A percentile compares a stretch with the other conserved stretches of the same genome.
These are phyloP conservation scores for Nilaparvata lugens DNA, from an alignment of 1,140 invertebrate genomes.

Conservation along the genomic window DNA sequence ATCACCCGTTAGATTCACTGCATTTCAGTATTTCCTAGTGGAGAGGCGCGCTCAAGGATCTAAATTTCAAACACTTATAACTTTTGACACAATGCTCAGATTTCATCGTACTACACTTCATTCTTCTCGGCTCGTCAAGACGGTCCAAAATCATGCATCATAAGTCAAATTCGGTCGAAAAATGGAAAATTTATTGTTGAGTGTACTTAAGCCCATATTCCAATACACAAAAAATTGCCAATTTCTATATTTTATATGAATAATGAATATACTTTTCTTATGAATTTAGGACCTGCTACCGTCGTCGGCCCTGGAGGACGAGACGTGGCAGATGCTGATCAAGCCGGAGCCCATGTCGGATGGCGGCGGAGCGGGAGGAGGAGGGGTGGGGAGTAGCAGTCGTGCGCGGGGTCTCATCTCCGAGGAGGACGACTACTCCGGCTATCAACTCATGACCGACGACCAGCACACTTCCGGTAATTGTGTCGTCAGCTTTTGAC, in stretches of 20 bases:
- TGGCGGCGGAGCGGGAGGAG: neutral
- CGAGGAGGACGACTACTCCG: conserved; percentile 53
- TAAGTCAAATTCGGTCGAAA: no score
- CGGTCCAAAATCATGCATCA: no score
- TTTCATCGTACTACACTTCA: neutral
- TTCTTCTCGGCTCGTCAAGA: no score
- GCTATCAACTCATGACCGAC: conserved; percentile 60
- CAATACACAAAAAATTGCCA: no score
- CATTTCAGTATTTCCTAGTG: no score
- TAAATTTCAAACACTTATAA: no score
- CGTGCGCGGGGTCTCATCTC: conserved; percentile 40
- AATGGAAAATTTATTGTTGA: no score
- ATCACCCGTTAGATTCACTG: no score
- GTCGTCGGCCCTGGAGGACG: neutral
- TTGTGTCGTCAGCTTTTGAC: neutral
- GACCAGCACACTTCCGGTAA: conserved; percentile 56
- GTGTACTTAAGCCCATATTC: no score
- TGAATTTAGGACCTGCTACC: conserved; percentile 3
- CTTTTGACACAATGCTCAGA: no score
- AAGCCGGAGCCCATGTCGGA: conserved; percentile 3
- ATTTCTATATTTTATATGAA: neutral
- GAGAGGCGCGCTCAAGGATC: no score
- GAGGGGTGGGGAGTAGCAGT: neutral
- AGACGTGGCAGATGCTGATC: conserved; percentile 7
- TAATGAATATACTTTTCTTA: neutral